A percentile compares a stretch with the other conserved stretches of the same genome.
Conservation (phyloP, 1,140 invertebrate genomes). For the Diabrotica undecimpunctata region DNA sequence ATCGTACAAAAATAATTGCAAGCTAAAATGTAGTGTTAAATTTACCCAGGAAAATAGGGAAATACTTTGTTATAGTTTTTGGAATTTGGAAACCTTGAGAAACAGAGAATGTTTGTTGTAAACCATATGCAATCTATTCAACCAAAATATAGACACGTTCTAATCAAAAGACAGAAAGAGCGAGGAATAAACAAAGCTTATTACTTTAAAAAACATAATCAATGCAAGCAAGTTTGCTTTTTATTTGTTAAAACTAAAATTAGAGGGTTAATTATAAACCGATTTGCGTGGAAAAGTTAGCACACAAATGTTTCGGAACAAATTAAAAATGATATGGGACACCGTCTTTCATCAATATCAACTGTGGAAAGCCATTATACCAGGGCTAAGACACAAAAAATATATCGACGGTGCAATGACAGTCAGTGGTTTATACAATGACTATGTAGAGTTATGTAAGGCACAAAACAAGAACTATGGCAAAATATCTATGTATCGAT, state of each 20-base stretch:
- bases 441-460: constrained; percentile 29
- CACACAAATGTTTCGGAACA: constrained; percentile 1
- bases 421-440: constrained; percentile 30
- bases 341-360: constrained; percentile 14
- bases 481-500: constrained; percentile 18
- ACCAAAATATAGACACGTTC: constrained; percentile 14
- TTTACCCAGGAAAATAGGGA: no score
- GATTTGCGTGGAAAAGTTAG: no score
- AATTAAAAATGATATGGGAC: constrained; percentile 16
- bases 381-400: constrained; percentile 28
- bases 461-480: constrained; percentile 9
- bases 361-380: constrained; percentile 34
- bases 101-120: constrained; percentile 10
- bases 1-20: no score
- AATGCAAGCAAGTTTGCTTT: constrained; percentile 19
- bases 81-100: constrained; percentile 16
- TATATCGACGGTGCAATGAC: constrained; percentile 36
- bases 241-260: constrained; percentile 17
- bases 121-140: constrained; percentile 13
- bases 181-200: constrained; percentile 15
- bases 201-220: constrained; percentile 19
- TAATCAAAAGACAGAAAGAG: constrained; percentile 6
- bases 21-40: no score
- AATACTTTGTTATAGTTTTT: no score
- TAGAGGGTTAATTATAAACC: no score